Evolutionary conservation across 2,113 vertebrate species (phyloP).

Genomic region (Plecturocebus donacophilus): DNA sequence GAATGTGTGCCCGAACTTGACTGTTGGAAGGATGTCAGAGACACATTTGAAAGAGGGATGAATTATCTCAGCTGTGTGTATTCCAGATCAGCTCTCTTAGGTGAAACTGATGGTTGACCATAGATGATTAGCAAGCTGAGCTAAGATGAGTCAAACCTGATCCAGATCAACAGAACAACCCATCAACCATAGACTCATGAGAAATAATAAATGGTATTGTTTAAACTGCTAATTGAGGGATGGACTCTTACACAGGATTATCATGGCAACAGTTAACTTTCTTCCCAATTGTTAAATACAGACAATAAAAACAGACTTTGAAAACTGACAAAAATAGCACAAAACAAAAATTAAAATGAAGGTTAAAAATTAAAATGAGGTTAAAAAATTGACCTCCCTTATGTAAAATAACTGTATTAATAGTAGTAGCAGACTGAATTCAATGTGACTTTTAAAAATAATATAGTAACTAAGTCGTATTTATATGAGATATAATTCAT

Average conservation of each 20-base stretch:
- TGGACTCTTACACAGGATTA: background rate
- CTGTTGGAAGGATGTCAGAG: background rate
- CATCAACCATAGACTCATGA: background rate
- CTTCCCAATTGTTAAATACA: background rate
- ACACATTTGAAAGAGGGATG: background rate
- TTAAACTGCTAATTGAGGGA: background rate
- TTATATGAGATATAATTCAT: background rate
- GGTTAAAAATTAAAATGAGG: no score
- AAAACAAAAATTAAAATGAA: no score
- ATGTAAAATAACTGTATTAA: background rate
- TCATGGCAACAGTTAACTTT: background rate
- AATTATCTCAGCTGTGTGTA: background rate
- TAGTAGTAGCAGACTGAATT: background rate
- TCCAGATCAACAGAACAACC: background rate
- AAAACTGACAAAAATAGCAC: slow-evolving; percentile 1
- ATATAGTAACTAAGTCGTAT: background rate
- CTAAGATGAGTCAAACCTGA: background rate
- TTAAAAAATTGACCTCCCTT: background rate
- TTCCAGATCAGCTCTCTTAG: background rate
- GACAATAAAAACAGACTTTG: background rate
- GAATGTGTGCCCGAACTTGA: background rate
- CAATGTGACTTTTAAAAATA: background rate
- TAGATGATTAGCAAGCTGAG: background rate
- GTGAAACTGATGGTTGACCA: background rate
- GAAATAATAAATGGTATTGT: background rate